Evolutionary conservation across 2,797 vertebrate species (phyloP), one percentile per base, ranked within the genome.

Genomic region (Sebastes matsubarae): DNA sequence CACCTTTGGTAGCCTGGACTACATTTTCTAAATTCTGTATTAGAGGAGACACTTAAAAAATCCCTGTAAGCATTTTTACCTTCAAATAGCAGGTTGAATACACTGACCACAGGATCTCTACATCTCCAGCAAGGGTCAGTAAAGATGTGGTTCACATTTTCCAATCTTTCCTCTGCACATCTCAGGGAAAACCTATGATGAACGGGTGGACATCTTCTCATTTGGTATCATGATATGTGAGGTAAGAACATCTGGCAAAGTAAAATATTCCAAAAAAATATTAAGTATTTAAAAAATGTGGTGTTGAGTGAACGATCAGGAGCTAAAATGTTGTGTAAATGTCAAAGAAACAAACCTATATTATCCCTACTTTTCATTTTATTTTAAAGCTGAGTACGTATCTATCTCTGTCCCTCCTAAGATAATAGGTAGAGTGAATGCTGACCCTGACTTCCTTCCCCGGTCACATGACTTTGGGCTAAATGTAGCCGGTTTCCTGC

Each of bases 221-320:
- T 99, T 98, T 0, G 99, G 99, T 52, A 99, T 99, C 9, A 96
- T 99, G 87, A 93, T 97, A 8, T 99, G 99, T 2, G 99, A 99
- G 97, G 98, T 97, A 94, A 94, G 95, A 91, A 36, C 64, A 7
- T 52, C 34, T 42, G 25, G 8, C 3, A 30, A 32, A 64, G 5
- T 6, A 16, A 34, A 52, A 34, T 16, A 52, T 42, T 71, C 4
- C 22, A 8, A 52, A 76, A 68, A 1, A 1, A 38, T 30, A 20
- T 65, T 12, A 38, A 2, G 2, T 67, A 32, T 36, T n/a, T 0
- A 38, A 54, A 66, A 55, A 2, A n/a, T n/a, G 18, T 34, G 10
- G 2, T 27, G 30, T 29, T 36, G 16, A 30, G 0, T 16, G 25
- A 65, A 27, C 4, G 36, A 63, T 24, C 3, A 38, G 18, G 1